A percentile compares a stretch with the other conserved stretches of the same genome.
These are phyloP conservation scores for Diadophis punctatus DNA, from an alignment of 2,113 vertebrate genomes.

Conservation along the genomic window DNA sequence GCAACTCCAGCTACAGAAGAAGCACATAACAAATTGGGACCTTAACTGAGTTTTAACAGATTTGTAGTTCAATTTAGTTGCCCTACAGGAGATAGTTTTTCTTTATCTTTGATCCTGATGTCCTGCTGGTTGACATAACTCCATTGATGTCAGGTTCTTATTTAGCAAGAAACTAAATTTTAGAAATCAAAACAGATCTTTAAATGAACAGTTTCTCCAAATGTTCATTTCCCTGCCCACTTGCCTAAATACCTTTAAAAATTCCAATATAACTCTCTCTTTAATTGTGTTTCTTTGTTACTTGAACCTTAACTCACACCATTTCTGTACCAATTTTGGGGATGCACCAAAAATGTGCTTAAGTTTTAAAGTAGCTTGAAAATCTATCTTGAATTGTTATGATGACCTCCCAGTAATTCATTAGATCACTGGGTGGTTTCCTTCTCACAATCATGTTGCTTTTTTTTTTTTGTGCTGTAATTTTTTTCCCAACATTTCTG, in stretches of 20 bases:
- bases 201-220: constrained; percentile 49
- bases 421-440: constrained; percentile 67
- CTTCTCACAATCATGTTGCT: constrained; percentile 62
- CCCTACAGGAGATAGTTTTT: not conserved
- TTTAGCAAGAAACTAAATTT: constrained; percentile 44
- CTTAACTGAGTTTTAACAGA: not conserved
- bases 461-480: constrained; percentile 68
- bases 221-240: constrained; percentile 46
- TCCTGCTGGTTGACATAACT: not conserved
- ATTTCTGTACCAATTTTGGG: constrained; percentile 70
- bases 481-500: constrained; percentile 59
- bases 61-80: not conserved
- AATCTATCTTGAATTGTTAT: constrained; percentile 78
- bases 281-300: constrained; percentile 52
- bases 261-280: constrained; percentile 34
- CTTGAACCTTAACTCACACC: constrained; percentile 64
- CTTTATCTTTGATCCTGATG: not conserved
- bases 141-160: not conserved
- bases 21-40: not conserved
- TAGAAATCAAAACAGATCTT: constrained; percentile 31
- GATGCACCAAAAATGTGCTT: constrained; percentile 73
- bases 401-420: constrained; percentile 73
- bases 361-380: constrained; percentile 69
- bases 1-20: not conserved
- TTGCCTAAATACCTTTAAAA: constrained; percentile 45